Percentiles rank a stretch among this genome's conserved stretches.
Conservation (phyloP, 2,888 invertebrate genomes). For the Podotricha telesiphe region DNA sequence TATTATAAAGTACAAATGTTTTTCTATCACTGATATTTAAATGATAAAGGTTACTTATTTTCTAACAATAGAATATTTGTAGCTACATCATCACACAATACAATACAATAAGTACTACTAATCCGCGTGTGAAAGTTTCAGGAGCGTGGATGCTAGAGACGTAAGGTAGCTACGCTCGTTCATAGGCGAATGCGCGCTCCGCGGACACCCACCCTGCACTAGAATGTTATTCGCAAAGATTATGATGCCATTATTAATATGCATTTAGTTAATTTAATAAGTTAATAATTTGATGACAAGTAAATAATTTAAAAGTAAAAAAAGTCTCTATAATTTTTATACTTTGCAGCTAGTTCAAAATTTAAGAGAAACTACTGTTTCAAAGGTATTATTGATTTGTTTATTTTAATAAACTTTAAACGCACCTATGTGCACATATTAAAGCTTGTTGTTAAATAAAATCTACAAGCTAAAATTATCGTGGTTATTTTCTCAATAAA, state of each 20-base stretch:
- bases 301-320: neutral
- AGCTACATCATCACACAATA: neutral
- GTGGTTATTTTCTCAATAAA: too few species aligned
- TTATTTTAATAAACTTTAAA: neutral
- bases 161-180: constrained; percentile 63
- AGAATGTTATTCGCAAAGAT: constrained; percentile 43
- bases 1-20: neutral
- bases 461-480: too few species aligned
- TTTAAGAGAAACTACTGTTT: too few species aligned
- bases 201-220: constrained; percentile 54
- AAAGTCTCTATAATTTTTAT: neutral
- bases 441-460: too few species aligned
- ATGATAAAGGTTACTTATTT: neutral
- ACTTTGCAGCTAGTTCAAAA: neutral
- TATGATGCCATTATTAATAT: constrained; percentile 39
- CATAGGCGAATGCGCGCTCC: constrained; percentile 64
- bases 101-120: neutral
- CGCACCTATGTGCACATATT: neutral
- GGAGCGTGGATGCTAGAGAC: constrained; percentile 53
- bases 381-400: too few species aligned
- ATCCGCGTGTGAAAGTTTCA: constrained; percentile 63
- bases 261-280: neutral
- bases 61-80: neutral
- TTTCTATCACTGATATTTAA: neutral
- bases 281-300: neutral